phyloP scores from a whole-genome alignment of 2,797 vertebrate genomes.

The Limnodromus scolopaceus region DNA sequence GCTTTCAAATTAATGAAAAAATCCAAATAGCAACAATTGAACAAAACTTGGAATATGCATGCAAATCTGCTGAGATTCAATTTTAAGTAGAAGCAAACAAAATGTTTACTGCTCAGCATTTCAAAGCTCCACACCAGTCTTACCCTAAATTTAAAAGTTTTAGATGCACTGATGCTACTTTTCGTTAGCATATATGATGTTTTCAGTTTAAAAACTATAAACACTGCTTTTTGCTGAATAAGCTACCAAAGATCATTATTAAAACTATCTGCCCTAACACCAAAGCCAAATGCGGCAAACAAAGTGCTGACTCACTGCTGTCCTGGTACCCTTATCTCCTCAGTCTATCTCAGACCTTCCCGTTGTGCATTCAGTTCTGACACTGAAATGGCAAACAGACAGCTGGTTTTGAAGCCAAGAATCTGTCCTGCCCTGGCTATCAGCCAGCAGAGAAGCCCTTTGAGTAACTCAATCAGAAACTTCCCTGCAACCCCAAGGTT shows the following conservation, averaged over 20 bases:
- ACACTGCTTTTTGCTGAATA: background rate
- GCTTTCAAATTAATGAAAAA: conserved; percentile 11
- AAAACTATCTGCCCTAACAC: background rate
- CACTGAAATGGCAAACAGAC: background rate
- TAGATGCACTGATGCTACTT: background rate
- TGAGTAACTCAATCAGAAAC: background rate
- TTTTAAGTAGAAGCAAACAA: background rate
- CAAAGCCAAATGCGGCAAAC: background rate
- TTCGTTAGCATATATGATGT: background rate
- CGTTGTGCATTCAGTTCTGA: background rate
- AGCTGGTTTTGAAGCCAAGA: background rate
- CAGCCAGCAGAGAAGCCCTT: background rate
- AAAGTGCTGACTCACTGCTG: background rate
- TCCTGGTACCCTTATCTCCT: fast-evolving
- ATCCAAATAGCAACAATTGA: background rate
- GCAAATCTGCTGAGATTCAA: background rate
- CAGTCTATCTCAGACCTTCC: background rate
- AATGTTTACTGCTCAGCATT: background rate
- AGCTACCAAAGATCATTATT: background rate
- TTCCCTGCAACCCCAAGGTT: background rate
- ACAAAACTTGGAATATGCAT: background rate
- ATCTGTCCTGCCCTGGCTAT: background rate
- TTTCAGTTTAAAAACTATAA: background rate
- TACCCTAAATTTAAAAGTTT: background rate
- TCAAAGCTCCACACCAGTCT: background rate